phyloP scores from a whole-genome alignment of 2,113 vertebrate genomes.

The Ramphastos sulfuratus region DNA sequence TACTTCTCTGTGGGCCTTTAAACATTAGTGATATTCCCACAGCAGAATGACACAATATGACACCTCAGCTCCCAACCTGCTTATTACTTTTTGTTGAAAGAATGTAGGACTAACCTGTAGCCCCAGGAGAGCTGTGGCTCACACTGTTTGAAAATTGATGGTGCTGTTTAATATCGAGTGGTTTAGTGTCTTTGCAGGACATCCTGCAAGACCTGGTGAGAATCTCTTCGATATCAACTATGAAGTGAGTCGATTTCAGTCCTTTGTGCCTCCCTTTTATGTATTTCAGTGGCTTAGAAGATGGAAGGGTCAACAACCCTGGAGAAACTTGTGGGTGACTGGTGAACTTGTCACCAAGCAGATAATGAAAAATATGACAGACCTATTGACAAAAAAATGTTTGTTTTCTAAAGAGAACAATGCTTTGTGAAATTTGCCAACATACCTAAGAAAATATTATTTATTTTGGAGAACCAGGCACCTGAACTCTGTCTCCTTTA shows the following conservation, averaged over 20 bases:
- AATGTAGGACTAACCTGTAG: not conserved
- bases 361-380: not conserved
- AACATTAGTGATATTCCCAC: not conserved
- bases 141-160: not conserved
- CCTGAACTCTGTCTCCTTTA: not conserved
- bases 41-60: not conserved
- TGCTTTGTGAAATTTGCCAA: fast-evolving
- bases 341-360: not conserved
- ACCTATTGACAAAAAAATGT: not conserved
- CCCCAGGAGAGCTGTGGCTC: not conserved
- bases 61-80: not conserved
- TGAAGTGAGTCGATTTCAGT: not conserved
- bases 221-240: not conserved
- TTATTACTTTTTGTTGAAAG: not conserved
- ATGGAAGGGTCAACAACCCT: not conserved
- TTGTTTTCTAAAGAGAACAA: not conserved
- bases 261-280: not conserved
- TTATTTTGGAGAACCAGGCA: not conserved
- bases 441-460: not conserved
- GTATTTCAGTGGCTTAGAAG: not conserved
- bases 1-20: not conserved
- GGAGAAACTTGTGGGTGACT: not conserved
- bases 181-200: not conserved
- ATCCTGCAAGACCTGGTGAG: not conserved
- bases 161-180: not conserved